phyloP scores from a whole-genome alignment of 2,113 vertebrate genomes.

The sheep (Ovis aries) region DNA sequence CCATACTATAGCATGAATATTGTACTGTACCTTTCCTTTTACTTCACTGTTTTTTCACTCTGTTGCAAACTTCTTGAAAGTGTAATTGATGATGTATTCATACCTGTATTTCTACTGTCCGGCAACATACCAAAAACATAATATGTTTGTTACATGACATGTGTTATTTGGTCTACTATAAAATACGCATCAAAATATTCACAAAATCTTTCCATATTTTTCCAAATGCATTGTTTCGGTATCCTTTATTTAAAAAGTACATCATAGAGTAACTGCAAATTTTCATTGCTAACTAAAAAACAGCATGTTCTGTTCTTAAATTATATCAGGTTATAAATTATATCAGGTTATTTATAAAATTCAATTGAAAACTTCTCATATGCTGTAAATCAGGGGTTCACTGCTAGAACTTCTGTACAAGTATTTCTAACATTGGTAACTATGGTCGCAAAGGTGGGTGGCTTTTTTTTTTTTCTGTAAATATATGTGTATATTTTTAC shows the following conservation, averaged over 20 bases:
- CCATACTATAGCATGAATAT: not conserved
- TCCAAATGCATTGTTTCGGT: not conserved
- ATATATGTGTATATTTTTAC: not conserved
- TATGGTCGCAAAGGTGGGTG: not conserved
- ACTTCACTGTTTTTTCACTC: not conserved
- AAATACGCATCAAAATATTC: not conserved
- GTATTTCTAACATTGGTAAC: not conserved
- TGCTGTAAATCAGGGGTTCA: not conserved
- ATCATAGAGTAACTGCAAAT: not conserved
- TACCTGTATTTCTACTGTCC: not conserved
- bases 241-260: not conserved
- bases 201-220: not conserved
- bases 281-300: not conserved
- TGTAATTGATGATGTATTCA: not conserved
- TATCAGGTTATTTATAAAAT: not conserved
- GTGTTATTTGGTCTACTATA: not conserved
- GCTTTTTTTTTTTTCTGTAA: not conserved
- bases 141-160: not conserved
- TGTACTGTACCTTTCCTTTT: constrained; percentile 18
- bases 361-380: not conserved
- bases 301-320: not conserved
- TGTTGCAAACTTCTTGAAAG: constrained; percentile 3
- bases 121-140: not conserved
- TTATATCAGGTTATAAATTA: not conserved
- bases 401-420: not conserved